Percentiles rank a stretch among this genome's conserved stretches.
Evolutionary conservation across 1,140 invertebrate species (phyloP).

Genomic region (Dysdera silvatica): DNA sequence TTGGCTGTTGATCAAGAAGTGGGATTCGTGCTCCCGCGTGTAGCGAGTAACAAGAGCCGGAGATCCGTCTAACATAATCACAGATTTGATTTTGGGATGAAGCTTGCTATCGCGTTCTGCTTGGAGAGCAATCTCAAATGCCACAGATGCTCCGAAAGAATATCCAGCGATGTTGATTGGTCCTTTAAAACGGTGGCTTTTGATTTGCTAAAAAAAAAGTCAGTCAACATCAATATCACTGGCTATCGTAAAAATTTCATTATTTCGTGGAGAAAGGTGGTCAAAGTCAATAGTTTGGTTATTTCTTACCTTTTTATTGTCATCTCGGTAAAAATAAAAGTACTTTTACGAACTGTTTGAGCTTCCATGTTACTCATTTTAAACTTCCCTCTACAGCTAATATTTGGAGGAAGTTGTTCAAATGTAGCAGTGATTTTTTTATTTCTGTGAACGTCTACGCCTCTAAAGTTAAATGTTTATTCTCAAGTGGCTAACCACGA

Average conservation of each 20-base stretch:
- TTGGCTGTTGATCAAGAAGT: constrained; percentile 4
- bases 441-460: too few species aligned
- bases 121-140: constrained; percentile 83
- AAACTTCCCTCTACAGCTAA: not conserved
- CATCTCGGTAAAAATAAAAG: not conserved
- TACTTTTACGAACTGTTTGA: not conserved
- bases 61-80: constrained; percentile 76
- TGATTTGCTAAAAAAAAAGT: constrained; percentile 53
- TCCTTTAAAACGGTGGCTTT: constrained; percentile 64
- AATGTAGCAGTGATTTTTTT: too few species aligned
- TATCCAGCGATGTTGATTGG: constrained; percentile 85
- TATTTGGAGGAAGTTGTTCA: too few species aligned
- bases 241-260: too few species aligned
- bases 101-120: constrained; percentile 59
- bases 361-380: not conserved
- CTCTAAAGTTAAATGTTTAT: too few species aligned
- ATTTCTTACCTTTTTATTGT: not conserved
- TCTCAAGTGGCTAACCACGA: too few species aligned
- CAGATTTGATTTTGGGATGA: constrained; percentile 49
- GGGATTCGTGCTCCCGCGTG: constrained; percentile 55
- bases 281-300: too few species aligned
- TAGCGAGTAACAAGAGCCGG: constrained; percentile 78
- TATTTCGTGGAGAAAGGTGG: too few species aligned
- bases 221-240: too few species aligned
- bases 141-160: constrained; percentile 84